Evolutionary conservation across 2,797 vertebrate genomes (phyloP).

Genomic region (Sparus aurata): DNA sequence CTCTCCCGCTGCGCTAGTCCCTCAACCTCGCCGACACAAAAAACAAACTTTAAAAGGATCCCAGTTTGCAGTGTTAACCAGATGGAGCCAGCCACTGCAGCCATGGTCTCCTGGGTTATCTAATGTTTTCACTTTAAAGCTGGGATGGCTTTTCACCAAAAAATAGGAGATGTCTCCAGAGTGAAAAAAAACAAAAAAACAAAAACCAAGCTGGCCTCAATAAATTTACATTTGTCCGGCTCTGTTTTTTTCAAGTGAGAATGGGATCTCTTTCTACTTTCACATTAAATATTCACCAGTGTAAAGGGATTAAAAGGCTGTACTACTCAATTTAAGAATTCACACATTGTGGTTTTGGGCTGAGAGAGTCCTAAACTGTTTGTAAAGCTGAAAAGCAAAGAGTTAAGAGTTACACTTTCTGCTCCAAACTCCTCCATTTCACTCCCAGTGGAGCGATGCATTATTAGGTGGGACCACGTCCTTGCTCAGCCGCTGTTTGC

Average conservation of each 20-base stretch:
- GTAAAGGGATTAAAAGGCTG: slow-evolving; percentile 51
- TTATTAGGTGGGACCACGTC: not conserved
- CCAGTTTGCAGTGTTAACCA: slow-evolving; percentile 32
- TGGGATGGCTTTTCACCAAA: slow-evolving; percentile 1
- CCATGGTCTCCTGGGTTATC: slow-evolving; percentile 36
- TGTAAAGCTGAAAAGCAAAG: slow-evolving; percentile 35
- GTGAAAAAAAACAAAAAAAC: not conserved
- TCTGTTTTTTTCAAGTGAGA: slow-evolving; percentile 59
- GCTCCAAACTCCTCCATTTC: not conserved
- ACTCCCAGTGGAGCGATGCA: not conserved
- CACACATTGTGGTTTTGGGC: slow-evolving; percentile 39
- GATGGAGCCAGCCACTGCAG: slow-evolving; percentile 11
- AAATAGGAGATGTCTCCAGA: slow-evolving; percentile 34
- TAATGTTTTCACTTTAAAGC: slow-evolving; percentile 42
- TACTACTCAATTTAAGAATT: slow-evolving; percentile 41
- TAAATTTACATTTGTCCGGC: slow-evolving; percentile 53
- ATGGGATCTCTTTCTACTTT: slow-evolving; percentile 40
- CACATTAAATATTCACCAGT: slow-evolving; percentile 64
- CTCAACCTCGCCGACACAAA: slow-evolving; percentile 37
- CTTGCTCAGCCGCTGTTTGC: not conserved
- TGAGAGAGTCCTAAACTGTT: slow-evolving; percentile 46
- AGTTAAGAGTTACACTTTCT: slow-evolving; percentile 6
- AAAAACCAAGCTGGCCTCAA: slow-evolving; percentile 56
- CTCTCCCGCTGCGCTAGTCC: slow-evolving; percentile 28
- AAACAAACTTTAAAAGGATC: slow-evolving; percentile 55